Conservation (phyloP, 2,113 vertebrate genomes). For the Anseranas semipalmata region DNA sequence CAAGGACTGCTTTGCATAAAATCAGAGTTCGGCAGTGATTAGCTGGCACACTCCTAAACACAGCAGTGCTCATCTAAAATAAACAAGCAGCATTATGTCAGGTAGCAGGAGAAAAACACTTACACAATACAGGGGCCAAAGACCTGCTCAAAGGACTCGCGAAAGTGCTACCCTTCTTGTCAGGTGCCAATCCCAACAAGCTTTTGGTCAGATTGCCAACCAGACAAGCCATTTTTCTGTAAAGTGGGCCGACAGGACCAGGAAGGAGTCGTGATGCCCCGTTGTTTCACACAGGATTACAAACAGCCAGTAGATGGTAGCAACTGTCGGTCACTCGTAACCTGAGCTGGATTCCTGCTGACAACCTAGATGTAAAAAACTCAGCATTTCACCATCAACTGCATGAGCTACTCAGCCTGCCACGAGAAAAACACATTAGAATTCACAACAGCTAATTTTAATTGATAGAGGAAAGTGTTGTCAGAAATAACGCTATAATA, state of each 20-base stretch:
- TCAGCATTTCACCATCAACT: background rate
- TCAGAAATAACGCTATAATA: conserved; percentile 44
- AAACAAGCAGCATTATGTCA: accelerated
- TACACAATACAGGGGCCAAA: background rate
- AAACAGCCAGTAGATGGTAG: conserved; percentile 66
- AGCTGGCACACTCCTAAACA: background rate
- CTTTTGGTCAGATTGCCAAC: background rate
- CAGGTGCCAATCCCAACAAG: background rate
- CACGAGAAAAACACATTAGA: background rate
- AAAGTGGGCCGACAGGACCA: too few species aligned
- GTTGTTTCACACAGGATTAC: background rate
- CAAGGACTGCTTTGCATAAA: background rate
- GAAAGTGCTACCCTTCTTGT: background rate
- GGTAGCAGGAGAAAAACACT: background rate
- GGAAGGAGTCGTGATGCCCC: background rate
- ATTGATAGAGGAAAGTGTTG: conserved; percentile 33
- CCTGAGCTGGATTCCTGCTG: background rate
- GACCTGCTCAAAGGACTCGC: background rate
- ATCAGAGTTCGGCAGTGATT: background rate
- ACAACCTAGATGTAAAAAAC: background rate
- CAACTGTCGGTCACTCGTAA: conserved; percentile 24
- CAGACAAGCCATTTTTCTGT: accelerated
- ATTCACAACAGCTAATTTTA: conserved; percentile 46
- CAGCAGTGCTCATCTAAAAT: background rate
- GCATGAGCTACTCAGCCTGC: background rate